Evolutionary conservation across 2,113 vertebrate species (phyloP).

Genomic region (Eulemur macaco): DNA sequence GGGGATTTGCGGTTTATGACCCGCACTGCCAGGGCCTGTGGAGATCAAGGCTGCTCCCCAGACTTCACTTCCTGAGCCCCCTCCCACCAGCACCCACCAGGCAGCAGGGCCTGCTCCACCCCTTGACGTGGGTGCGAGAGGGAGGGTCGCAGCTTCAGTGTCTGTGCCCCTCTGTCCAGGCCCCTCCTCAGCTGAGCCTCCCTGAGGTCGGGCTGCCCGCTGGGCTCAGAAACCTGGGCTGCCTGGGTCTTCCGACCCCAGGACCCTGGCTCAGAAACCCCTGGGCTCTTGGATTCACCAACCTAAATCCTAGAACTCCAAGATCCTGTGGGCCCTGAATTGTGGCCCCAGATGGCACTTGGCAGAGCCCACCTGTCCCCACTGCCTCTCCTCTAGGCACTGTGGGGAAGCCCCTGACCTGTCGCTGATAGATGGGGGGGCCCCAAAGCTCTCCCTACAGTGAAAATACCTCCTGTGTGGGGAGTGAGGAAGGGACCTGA

Average conservation of each 20-base stretch:
- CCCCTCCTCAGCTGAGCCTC: background rate
- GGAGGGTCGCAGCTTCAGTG: background rate
- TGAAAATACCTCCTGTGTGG: background rate
- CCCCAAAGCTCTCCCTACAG: background rate
- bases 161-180: background rate
- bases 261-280: background rate
- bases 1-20: constrained; percentile 25
- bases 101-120: background rate
- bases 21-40: background rate
- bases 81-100: background rate
- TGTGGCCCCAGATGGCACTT: background rate
- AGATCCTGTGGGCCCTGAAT: background rate
- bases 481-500: background rate
- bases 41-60: constrained; percentile 30
- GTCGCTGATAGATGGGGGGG: background rate
- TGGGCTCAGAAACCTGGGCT: background rate
- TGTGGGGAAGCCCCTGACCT: background rate
- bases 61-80: background rate
- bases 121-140: background rate
- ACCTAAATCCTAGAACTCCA: background rate
- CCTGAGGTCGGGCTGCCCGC: background rate
- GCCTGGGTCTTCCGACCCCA: background rate
- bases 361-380: background rate
- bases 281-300: background rate
- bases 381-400: background rate